Evolutionary conservation across 1,140 invertebrate species (phyloP), one percentile per base, ranked within the genome.

Genomic region (Drosophila nikananu): DNA sequence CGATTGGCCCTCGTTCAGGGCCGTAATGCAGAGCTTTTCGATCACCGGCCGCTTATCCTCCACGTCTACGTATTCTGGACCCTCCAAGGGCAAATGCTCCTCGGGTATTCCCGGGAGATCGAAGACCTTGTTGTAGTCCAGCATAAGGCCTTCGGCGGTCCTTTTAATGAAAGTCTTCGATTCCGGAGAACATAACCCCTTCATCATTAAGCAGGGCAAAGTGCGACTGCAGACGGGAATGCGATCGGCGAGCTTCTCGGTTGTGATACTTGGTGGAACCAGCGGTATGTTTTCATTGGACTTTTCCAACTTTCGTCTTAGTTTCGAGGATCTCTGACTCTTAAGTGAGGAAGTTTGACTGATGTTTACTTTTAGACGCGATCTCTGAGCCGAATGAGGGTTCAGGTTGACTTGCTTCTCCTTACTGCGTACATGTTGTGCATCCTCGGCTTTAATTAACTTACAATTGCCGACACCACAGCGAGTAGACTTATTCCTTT

Each of bases 91-190:
- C 10, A 70, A 1, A 2, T 27, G 41, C 7, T 39, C 23, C 0
- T 30, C 51, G 10, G 57, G 57, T 1, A 60, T n/a, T 2, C 3
- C 23, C 4, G 65, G 42, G 0, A 63, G 12, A 8, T 83, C 44
- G 3, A 35, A 89, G 5, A 86, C n/a, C 39, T 77, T 77, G 5
- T 58, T 67, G 41, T 58, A 87, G 41, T 86, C 62, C 57, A 86
- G 61, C 9, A 52, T 51, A 6, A 80, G 3, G 12, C 41, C 30
- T 49, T 21, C 2, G 17, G 19, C 10, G 2, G 3, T 55, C 23
- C 13, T 46, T 4, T 1, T 62, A 8, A 44, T 44, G 8, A 58
- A 77, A 5, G 2, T 44, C 23, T 12, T 3, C 17, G 21, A 23
- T 9, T 13, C 12, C 5, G 4, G 0, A 12, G 2, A 1, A 21